Evolutionary conservation across 2,113 vertebrate genomes (phyloP).

Genomic region (Callionymus lyra): DNA sequence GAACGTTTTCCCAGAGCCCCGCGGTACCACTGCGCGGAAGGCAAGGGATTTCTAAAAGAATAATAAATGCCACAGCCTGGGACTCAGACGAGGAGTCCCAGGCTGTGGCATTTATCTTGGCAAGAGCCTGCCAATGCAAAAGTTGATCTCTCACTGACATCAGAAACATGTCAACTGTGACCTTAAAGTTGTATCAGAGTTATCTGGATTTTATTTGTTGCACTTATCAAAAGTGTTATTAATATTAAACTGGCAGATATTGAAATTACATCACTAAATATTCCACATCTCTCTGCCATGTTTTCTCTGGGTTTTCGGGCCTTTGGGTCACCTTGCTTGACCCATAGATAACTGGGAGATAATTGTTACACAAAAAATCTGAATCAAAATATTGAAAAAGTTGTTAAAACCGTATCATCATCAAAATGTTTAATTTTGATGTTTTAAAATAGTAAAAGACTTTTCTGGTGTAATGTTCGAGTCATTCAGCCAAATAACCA

Average conservation of each 20-base stretch:
- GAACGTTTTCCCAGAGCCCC: constrained; percentile 60
- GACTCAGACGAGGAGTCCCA: constrained; percentile 15
- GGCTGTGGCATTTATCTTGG: constrained; percentile 58
- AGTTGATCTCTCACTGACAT: constrained; percentile 32
- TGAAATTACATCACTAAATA: constrained; percentile 2
- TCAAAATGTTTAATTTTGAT: too few species aligned
- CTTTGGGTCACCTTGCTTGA: too few species aligned
- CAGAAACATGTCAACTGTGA: constrained; percentile 48
- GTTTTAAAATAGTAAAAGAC: too few species aligned
- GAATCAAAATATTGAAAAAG: too few species aligned
- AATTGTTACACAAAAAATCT: too few species aligned
- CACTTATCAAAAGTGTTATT: constrained; percentile 21
- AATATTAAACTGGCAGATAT: constrained; percentile 4
- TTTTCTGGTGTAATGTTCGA: too few species aligned
- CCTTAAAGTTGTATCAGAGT: constrained; percentile 14
- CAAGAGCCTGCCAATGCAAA: constrained; percentile 31
- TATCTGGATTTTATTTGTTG: constrained; percentile 19
- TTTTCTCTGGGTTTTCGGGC: too few species aligned
- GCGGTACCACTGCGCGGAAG: constrained; percentile 8
- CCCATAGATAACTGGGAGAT: too few species aligned
- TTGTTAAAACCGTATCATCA: too few species aligned
- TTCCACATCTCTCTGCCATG: too few species aligned
- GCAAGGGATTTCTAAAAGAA: constrained; percentile 28
- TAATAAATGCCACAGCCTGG: constrained; percentile 40
- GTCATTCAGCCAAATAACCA: too few species aligned